Percentiles rank a stretch among this genome's conserved stretches.
Conservation (phyloP, 2,888 invertebrate genomes). For the Pollenia angustigena region DNA sequence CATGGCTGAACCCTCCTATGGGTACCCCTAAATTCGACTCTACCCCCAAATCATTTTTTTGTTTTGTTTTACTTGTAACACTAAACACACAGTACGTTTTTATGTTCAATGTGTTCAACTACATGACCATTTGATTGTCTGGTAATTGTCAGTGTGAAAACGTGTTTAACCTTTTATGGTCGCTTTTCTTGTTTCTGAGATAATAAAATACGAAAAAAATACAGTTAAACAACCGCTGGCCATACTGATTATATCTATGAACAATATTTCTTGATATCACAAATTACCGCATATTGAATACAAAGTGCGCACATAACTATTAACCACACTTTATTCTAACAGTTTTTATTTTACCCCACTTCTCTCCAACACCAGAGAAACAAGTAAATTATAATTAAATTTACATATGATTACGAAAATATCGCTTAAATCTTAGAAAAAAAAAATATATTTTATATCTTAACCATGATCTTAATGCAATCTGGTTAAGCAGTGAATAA, state of each 20-base stretch:
- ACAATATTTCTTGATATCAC: constrained; percentile 21
- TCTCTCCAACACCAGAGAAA: background rate
- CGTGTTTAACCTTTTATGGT: constrained; percentile 29
- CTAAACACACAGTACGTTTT: too few species aligned
- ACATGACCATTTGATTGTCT: background rate
- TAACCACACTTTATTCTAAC: constrained; percentile 33
- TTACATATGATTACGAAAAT: constrained; percentile 35
- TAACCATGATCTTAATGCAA: constrained; percentile 48
- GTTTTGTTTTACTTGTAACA: too few species aligned
- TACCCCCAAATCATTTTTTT: too few species aligned
- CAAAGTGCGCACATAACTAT: constrained; percentile 53
- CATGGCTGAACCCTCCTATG: too few species aligned
- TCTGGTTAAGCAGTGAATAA: constrained; percentile 2
- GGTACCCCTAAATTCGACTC: too few species aligned
- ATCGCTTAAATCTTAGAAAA: background rate
- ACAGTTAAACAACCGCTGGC: constrained; percentile 3
- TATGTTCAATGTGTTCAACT: too few species aligned
- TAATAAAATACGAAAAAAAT: background rate
- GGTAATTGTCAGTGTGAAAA: background rate
- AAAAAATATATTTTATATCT: constrained; percentile 24
- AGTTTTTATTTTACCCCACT: background rate
- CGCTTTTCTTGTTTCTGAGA: background rate
- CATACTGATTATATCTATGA: constrained; percentile 23
- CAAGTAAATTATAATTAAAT: constrained; percentile 52
- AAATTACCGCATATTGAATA: constrained; percentile 43